Evolutionary conservation across 2,113 vertebrate genomes (phyloP).

Genomic region (Daubentonia madagascariensis): DNA sequence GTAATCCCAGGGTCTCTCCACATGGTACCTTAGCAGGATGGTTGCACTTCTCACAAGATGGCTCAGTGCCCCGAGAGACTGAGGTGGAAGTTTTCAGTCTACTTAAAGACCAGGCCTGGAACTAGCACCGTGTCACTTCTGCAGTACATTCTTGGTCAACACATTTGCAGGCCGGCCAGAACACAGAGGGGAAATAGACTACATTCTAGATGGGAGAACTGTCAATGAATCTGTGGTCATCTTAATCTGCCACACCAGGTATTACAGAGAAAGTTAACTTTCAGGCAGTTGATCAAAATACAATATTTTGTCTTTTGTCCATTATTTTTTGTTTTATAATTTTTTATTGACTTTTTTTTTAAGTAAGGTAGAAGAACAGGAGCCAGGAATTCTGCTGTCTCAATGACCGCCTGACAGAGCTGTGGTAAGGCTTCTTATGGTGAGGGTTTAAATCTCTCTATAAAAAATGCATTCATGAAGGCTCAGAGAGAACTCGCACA

Average conservation of each 20-base stretch:
- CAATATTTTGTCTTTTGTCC: not conserved
- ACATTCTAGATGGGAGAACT: not conserved
- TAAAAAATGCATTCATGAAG: not conserved
- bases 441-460: not conserved
- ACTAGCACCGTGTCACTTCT: not conserved
- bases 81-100: not conserved
- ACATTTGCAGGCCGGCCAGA: not conserved
- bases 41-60: not conserved
- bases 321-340: not conserved
- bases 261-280: not conserved
- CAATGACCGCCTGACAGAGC: rapidly evolving
- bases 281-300: not conserved
- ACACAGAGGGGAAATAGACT: rapidly evolving
- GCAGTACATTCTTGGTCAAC: not conserved
- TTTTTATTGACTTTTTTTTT: not conserved
- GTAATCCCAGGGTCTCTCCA: not conserved
- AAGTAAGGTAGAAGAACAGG: not conserved
- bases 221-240: not conserved
- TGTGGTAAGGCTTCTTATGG: rapidly evolving
- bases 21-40: not conserved
- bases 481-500: not conserved
- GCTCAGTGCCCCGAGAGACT: not conserved
- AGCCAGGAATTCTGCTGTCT: not conserved
- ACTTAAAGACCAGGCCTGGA: not conserved
- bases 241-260: not conserved